Percentiles rank a stretch among this genome's conserved stretches.
These are phyloP conservation scores for Sylvilagus floridanus DNA, from an alignment of 2,797 vertebrate species.

Conservation along the genomic window DNA sequence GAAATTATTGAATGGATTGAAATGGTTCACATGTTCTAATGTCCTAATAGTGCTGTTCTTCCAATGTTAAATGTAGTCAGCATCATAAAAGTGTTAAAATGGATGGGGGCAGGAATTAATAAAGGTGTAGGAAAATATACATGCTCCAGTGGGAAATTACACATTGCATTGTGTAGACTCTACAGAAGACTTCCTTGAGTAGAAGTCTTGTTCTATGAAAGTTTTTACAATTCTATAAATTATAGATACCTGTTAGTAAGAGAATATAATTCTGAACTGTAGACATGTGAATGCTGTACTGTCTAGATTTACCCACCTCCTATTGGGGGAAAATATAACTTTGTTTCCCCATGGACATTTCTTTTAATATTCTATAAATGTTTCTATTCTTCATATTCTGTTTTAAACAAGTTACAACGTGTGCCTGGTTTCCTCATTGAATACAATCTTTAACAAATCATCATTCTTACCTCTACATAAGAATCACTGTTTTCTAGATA, in stretches of 20 bases:
- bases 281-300: background rate
- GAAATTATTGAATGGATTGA: background rate
- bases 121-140: background rate
- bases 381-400: background rate
- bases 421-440: background rate
- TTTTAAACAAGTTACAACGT: conserved; percentile 13
- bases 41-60: background rate
- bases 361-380: conserved; percentile 10
- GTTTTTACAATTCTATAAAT: background rate
- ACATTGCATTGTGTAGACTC: background rate
- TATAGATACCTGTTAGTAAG: background rate
- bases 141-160: background rate
- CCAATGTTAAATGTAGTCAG: background rate
- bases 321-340: background rate
- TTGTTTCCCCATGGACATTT: background rate
- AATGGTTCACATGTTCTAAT: background rate
- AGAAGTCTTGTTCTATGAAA: background rate
- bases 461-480: background rate
- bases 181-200: background rate
- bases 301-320: background rate
- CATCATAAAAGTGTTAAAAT: background rate
- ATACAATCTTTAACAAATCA: background rate
- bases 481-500: background rate
- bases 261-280: background rate
- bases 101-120: background rate